Evolutionary conservation across 1,140 invertebrate species (phyloP).

Genomic region (Thaumetopoea pityocampa): DNA sequence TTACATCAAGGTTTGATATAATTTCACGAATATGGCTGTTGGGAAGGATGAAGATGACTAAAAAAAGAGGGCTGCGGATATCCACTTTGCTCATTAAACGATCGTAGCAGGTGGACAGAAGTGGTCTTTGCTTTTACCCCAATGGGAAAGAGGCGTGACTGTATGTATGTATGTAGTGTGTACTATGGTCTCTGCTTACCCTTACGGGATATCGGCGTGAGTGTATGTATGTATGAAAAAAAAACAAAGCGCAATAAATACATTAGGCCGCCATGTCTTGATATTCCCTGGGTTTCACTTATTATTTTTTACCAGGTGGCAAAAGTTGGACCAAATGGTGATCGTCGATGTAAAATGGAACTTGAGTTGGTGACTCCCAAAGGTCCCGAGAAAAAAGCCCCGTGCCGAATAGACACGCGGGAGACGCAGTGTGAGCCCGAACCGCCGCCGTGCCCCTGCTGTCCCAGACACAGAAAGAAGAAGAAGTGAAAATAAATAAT

Average conservation of each 20-base stretch:
- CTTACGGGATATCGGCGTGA: no score
- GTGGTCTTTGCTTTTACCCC: no score
- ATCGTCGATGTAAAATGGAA: constrained; percentile 59
- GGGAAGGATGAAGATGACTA: no score
- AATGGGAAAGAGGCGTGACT: no score
- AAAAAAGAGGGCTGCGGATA: no score
- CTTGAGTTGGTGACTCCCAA: constrained; percentile 59
- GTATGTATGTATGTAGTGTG: no score
- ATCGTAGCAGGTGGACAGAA: no score
- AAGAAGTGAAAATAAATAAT: constrained; percentile 21
- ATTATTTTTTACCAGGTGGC: constrained; percentile 38
- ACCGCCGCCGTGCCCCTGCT: constrained; percentile 35
- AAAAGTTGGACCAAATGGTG: constrained; percentile 54
- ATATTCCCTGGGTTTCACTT: neutral
- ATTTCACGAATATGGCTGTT: no score
- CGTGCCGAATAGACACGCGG: constrained; percentile 47
- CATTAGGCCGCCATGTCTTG: neutral
- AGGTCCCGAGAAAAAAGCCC: constrained; percentile 35
- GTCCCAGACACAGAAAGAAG: constrained; percentile 37
- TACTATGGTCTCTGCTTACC: no score
- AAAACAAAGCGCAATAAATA: neutral
- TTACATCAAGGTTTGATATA: no score
- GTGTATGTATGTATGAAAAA: no score
- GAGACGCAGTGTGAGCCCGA: constrained; percentile 58
- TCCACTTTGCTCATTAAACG: no score